Base-by-base conservation (phyloP, 2,888 invertebrate species). In the Drosophila borealis region DNA sequence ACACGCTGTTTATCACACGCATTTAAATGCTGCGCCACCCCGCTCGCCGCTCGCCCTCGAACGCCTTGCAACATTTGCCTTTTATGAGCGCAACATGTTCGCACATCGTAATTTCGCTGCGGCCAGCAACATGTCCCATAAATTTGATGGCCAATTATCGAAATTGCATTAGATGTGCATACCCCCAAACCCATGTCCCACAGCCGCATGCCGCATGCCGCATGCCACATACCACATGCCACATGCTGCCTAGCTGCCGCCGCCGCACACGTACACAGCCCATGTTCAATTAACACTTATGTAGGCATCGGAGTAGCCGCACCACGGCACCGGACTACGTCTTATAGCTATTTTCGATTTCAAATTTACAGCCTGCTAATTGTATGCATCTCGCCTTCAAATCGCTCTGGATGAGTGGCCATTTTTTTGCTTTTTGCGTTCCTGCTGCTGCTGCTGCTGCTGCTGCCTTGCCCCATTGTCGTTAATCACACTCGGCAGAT, bases 71-170 rank as follows among this genome's bases (percentile, higher is more conserved):
- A 69, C 73, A 75, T 75, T 77, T 77, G 55, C 73, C 64, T 62
- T 68, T 76, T 75, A 76, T 65, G 75, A 73, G 78, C 74, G 69
- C 70, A 69, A 80, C 66, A 75, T 83, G 84, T 81, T 81, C 86
- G 86, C 86, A 81, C 86, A 80, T 81, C 86, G 83, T 81, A 86
- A 81, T 86, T 81, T 86, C 59, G 55, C 50, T 45, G 65, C 67
- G 69, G 71, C 81, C 77, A 46, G 64, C 79, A 87, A 88, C 85
- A 86, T 83, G 84, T 72, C 66, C 71, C 81, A 90, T 91, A 89
- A 90, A 90, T 90, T 89, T 89, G 75, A 76, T 81, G 78, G 70
- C 88, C 90, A 90, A 91, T 90, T 91, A 91, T 89, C 75, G 80
- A 85, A 89, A 90, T 88, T 84, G 81, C 86, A 80, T 82, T 81